A percentile compares a stretch with the other conserved stretches of the same genome.
phyloP scores from a whole-genome alignment of 2,113 vertebrate genomes.

The Pituophis catenifer region DNA sequence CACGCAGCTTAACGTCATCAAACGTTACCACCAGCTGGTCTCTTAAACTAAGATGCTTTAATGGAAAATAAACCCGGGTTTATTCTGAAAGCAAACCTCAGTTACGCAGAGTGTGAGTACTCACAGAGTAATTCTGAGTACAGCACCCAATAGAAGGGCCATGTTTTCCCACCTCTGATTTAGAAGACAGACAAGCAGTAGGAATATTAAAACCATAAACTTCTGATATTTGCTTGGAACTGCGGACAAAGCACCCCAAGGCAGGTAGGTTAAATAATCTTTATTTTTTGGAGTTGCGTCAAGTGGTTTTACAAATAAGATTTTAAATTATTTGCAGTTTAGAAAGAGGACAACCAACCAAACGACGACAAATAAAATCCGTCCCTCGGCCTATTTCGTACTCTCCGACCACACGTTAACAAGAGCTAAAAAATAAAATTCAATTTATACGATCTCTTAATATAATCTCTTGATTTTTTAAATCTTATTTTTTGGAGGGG shows the following conservation, averaged over 20 bases:
- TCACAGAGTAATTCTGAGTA: too few species aligned
- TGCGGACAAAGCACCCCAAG: neutral
- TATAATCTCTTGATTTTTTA: slow-evolving; percentile 48
- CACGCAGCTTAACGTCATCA: neutral
- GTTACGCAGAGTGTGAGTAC: neutral
- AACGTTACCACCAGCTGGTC: neutral
- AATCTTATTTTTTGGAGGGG: neutral
- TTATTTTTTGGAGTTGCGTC: slow-evolving; percentile 63
- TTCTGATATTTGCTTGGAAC: too few species aligned
- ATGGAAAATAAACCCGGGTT: neutral
- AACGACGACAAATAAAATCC: neutral
- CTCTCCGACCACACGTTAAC: neutral
- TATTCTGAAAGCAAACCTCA: neutral
- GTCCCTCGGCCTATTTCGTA: neutral
- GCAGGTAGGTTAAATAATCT: slow-evolving; percentile 60
- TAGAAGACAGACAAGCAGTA: neutral
- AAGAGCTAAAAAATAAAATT: slow-evolving; percentile 45
- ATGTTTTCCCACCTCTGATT: too few species aligned
- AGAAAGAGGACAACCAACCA: slow-evolving; percentile 34
- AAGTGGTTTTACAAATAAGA: slow-evolving; percentile 54
- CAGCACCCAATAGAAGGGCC: too few species aligned
- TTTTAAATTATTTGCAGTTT: slow-evolving; percentile 45
- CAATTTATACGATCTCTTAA: slow-evolving; percentile 36
- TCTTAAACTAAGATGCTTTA: neutral
- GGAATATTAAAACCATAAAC: neutral